These are phyloP conservation scores for Callocephalon fimbriatum DNA, from an alignment of 2,113 vertebrate species.

Conservation along the genomic window DNA sequence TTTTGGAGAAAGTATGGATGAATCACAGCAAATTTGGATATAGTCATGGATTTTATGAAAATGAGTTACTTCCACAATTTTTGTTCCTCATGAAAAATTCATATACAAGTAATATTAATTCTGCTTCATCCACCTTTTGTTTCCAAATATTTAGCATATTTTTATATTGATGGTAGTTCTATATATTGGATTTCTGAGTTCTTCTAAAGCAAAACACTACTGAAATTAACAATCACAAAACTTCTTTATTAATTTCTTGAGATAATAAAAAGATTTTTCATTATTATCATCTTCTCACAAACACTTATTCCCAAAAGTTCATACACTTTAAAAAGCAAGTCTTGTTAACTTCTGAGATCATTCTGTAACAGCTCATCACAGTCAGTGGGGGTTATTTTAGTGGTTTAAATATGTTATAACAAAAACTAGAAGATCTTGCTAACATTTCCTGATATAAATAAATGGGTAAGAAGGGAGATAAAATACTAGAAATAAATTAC, in stretches of 20 bases:
- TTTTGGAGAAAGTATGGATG: neutral
- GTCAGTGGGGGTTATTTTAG: neutral
- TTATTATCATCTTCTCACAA: neutral
- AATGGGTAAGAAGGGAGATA: neutral
- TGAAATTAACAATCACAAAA: neutral
- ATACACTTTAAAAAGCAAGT: neutral
- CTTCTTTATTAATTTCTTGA: neutral
- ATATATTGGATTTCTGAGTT: neutral
- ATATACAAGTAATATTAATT: neutral
- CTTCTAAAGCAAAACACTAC: neutral
- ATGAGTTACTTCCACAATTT: neutral
- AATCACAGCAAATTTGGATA: neutral
- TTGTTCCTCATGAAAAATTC: slow-evolving; percentile 13
- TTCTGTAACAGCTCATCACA: neutral
- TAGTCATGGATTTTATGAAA: neutral
- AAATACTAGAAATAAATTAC: neutral
- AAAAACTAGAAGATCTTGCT: neutral
- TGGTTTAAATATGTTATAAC: neutral
- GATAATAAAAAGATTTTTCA: neutral
- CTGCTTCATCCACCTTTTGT: neutral
- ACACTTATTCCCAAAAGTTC: neutral
- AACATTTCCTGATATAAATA: neutral
- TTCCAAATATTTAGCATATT: neutral
- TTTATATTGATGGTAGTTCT: neutral
- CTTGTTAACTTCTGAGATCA: neutral